Base-by-base conservation (phyloP, 2,797 vertebrate species). In the Perdix hodgsoniae region DNA sequence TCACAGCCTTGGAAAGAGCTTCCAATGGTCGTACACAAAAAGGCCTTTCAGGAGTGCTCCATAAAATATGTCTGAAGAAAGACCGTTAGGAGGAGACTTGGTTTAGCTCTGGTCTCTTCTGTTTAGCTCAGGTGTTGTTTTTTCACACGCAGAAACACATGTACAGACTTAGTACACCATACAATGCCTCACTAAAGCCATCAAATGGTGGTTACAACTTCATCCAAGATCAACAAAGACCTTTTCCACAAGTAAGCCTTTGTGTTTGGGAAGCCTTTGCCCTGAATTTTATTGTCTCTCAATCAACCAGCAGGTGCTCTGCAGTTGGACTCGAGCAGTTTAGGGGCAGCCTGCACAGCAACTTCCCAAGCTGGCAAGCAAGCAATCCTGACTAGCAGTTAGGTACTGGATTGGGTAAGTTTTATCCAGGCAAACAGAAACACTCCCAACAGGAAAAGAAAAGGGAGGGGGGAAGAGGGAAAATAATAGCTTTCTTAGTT, bases 271-370 rank as follows among this genome's bases (percentile, higher is more conserved):
- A 94, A 95, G 92, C 56, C 82, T 96, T 94, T 95, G 56, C 93
- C 85, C 91, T 90, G 79, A 88, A 86, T 96, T 95, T 96, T 95
- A 95, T 91, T 93, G 94, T 96, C 93, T 95, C 87, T 67, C 86
- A 78, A 73, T 90, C 92, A 87, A 76, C 76, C 45, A 91, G 69
- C 95, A 96, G 96, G 96, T 96, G 95, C 93, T 95, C 79, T 82
- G 89, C 87, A 93, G 79, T 89, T 83, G 78, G 94, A 92, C 11
- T 5, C 6, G 29, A 95, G 83, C 89, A 92, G 83, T 94, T 94
- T 90, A 49, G 91, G 89, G 86, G 92, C 87, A 96, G 95, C 94
- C 76, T 94, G 73, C 77, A 45, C 64, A 93, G 86, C 89, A 92
- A 67, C 91, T 90, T 94, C 66, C 60, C 86, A 37, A 44, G 88